phyloP scores from a whole-genome alignment of 2,113 vertebrate genomes.

The Nerophis lumbriciformis region DNA sequence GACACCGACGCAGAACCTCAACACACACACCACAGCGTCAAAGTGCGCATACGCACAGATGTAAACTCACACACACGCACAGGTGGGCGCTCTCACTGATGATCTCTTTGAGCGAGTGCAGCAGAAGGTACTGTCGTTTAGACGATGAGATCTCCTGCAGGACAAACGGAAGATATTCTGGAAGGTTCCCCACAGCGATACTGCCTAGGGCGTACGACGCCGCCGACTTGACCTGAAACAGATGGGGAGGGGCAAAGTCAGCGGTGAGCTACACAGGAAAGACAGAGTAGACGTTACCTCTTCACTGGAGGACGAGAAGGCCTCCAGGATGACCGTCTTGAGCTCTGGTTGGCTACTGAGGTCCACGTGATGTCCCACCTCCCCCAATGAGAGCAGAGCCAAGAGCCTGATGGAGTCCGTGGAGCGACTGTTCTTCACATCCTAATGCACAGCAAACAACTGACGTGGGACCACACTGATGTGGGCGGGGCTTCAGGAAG shows the following conservation, averaged over 20 bases:
- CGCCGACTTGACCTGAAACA: slow-evolving; percentile 81
- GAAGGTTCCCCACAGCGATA: slow-evolving; percentile 96
- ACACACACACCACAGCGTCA: slow-evolving; percentile 7
- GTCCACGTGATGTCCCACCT: slow-evolving; percentile 97
- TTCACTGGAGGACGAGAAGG: slow-evolving; percentile 96
- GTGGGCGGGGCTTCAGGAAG: rapidly evolving
- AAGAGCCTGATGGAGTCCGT: slow-evolving; percentile 96
- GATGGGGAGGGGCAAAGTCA: background rate
- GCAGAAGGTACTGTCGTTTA: slow-evolving; percentile 93
- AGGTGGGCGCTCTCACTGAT: slow-evolving; percentile 68
- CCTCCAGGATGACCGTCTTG: slow-evolving; percentile 94
- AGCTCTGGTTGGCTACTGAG: slow-evolving; percentile 94
- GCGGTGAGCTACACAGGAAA: background rate
- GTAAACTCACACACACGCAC: background rate
- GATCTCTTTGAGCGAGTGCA: slow-evolving; percentile 98
- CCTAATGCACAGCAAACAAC: slow-evolving; percentile 42
- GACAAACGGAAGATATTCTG: slow-evolving; percentile 96
- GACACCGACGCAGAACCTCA: slow-evolving; percentile 85
- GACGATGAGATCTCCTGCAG: slow-evolving; percentile 97
- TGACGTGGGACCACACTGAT: background rate
- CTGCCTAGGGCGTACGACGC: slow-evolving; percentile 95
- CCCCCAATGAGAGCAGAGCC: slow-evolving; percentile 91
- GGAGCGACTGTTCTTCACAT: slow-evolving; percentile 97
- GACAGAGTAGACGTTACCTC: slow-evolving; percentile 67
- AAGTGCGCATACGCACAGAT: background rate